phyloP scores from a whole-genome alignment of 37 sponge, comb jelly and placozoan genomes.

The Aplysina aerophoba region DNA sequence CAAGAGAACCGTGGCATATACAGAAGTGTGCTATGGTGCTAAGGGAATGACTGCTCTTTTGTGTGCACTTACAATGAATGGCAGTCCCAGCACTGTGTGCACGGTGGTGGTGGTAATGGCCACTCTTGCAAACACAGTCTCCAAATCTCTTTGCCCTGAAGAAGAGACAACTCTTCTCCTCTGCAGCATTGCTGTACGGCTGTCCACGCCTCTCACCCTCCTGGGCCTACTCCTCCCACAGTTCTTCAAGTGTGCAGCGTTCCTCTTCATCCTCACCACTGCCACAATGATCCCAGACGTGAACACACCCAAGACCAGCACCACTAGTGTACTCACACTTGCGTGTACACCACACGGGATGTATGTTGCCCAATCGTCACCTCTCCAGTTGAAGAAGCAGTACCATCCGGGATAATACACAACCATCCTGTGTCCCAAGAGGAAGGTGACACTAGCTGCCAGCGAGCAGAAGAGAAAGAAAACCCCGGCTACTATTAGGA shows the following conservation, averaged over 20 bases:
- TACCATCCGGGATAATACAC: constrained; percentile 11
- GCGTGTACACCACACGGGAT: constrained; percentile 3
- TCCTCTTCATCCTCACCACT: neutral
- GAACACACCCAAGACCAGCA: neutral
- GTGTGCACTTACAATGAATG: constrained; percentile 16
- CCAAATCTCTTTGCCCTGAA: neutral
- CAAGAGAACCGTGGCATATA: too few relatives aligned
- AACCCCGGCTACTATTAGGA: neutral
- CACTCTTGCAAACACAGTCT: neutral
- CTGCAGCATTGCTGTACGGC: neutral
- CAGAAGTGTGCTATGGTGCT: too few relatives aligned
- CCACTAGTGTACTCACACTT: neutral
- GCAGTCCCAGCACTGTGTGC: neutral
- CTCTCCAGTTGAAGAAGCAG: constrained; percentile 17
- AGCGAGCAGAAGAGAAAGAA: neutral
- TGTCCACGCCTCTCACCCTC: neutral
- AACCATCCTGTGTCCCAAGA: neutral
- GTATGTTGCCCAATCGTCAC: neutral
- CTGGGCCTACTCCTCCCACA: neutral
- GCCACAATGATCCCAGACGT: neutral
- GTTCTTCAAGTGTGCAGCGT: neutral
- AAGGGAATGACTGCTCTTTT: neutral
- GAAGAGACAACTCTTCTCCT: too few relatives aligned
- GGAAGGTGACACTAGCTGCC: neutral
- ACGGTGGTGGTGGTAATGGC: neutral